Conservation (phyloP, 2,113 vertebrate species). For the Cricetomys ansorgei region DNA sequence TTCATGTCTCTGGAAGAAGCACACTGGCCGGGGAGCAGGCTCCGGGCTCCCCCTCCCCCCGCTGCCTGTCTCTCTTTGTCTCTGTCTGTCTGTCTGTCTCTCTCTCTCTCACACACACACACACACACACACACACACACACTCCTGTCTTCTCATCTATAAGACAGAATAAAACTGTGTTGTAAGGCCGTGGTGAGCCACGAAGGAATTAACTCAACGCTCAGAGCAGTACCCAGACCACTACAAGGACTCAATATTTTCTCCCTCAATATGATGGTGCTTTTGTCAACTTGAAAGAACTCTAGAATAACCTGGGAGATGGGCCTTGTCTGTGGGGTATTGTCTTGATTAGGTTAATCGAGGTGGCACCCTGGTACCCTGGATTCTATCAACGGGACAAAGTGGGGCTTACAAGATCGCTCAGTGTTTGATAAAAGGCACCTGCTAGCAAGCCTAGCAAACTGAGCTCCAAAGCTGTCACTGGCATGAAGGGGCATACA, state of each 20-base stretch:
- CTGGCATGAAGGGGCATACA: background rate
- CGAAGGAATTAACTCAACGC: fast-evolving
- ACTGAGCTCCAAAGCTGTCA: background rate
- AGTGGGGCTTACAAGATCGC: background rate
- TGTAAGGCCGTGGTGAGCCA: fast-evolving
- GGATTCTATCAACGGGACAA: background rate
- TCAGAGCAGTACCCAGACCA: fast-evolving
- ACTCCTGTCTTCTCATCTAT: background rate
- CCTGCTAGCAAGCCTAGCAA: background rate
- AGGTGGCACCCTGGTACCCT: background rate
- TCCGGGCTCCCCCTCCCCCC: no score
- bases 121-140: background rate
- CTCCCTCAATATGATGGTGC: background rate
- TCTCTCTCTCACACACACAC: no score
- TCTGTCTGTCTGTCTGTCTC: no score
- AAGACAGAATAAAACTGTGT: fast-evolving
- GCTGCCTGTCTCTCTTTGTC: no score
- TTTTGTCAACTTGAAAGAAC: background rate
- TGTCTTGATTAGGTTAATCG: background rate
- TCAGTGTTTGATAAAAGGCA: background rate
- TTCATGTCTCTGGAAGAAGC: background rate
- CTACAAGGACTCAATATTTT: background rate
- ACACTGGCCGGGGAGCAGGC: fast-evolving
- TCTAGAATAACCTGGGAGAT: background rate
- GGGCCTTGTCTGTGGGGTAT: background rate